phyloP scores from a whole-genome alignment of 2,113 vertebrate species.

The Pollimyrus isidori region DNA sequence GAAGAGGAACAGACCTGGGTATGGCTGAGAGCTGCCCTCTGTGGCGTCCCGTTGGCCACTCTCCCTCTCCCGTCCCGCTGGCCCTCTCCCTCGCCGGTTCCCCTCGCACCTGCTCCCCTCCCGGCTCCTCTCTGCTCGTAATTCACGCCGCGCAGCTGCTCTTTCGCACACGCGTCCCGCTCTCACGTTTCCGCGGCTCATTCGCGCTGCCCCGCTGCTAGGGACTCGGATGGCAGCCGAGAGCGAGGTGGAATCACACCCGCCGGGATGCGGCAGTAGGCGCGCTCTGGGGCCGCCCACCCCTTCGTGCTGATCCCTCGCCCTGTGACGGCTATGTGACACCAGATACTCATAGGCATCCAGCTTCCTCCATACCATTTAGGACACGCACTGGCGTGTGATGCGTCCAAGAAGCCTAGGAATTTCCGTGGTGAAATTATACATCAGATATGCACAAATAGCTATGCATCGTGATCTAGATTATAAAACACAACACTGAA shows the following conservation, averaged over 20 bases:
- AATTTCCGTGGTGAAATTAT: background rate
- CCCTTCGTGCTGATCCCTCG: background rate
- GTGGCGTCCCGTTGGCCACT: background rate
- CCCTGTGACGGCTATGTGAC: background rate
- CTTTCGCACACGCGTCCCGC: background rate
- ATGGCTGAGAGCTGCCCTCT: background rate
- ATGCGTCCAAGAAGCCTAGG: background rate
- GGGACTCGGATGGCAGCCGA: background rate
- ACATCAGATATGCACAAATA: background rate
- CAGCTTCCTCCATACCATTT: background rate
- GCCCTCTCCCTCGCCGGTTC: background rate
- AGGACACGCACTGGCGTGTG: background rate
- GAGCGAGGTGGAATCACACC: background rate
- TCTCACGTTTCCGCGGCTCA: slow-evolving; percentile 13
- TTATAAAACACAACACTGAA: background rate
- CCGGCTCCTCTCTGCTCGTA: background rate
- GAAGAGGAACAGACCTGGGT: background rate
- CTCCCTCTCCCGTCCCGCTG: background rate
- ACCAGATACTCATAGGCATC: background rate
- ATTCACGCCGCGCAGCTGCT: slow-evolving; percentile 7
- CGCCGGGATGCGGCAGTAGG: background rate
- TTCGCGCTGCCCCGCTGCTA: background rate
- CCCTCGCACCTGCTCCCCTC: slow-evolving; percentile 14
- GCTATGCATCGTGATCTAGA: background rate
- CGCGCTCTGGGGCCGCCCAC: background rate